Evolutionary conservation across 2,888 invertebrate genomes (phyloP), one percentile per base, ranked within the genome.

Genomic region (Drosophila demipolita): DNA sequence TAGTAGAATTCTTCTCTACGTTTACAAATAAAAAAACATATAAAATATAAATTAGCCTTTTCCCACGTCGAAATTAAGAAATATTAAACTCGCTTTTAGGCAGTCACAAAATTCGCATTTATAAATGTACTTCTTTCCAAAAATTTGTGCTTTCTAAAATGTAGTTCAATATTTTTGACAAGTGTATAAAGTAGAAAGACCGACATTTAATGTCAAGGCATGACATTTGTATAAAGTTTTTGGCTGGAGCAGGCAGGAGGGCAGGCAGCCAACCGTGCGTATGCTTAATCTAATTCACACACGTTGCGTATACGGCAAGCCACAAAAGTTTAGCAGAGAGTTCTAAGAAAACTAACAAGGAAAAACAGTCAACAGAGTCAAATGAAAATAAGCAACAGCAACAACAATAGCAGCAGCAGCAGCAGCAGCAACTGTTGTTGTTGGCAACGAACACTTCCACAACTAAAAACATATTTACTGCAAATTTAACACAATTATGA

Each of bases 401-500:
- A 64, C 58, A 66, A 78, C 55, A 77, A 66, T 50, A 63, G 49
- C 32, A 26, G 26, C 42, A 64, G 69, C 42, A 55, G 64, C 29
- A 66, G 63, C 20, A 45, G 38, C 17, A 69, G 62, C 60, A 76
- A 75, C 3, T 45, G 45, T 45, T 45, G 62, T 40, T 35, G 64
- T 40, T 35, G 53, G 29, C 57, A 48, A 64, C 36, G 66, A 80
- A 15, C 45, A 15, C 15, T 45, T 23, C 3, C 15, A 45, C 1
- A 45, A 45, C 45, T 45, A 23, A 77, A 71, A 80, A 84, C 89
- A 87, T 73, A 83, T 77, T 80, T 81, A 83, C 66, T 77, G 84
- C 75, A 79, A 89, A 71, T 78, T 89, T 80, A 86, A 90, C 87
- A 86, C 80, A 86, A 86, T 83, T 80, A 76, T 86, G 89, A 69